Evolutionary conservation across 2,113 vertebrate species (phyloP).

Genomic region (Nothobranchius kuhntae): DNA sequence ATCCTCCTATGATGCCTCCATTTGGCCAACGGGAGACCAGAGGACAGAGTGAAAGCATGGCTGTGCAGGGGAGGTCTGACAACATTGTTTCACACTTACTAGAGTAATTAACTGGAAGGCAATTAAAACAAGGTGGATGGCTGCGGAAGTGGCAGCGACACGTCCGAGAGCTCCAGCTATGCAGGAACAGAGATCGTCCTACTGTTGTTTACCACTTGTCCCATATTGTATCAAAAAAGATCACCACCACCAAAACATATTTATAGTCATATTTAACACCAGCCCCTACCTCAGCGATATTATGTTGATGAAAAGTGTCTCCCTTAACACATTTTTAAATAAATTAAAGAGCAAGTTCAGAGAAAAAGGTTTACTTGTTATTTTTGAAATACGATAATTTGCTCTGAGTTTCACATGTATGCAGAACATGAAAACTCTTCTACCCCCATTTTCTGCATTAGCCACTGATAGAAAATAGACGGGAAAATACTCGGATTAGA

Average conservation of each 20-base stretch:
- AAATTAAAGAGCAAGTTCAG: no score
- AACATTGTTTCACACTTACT: constrained; percentile 79
- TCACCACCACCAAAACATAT: not conserved
- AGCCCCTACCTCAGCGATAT: not conserved
- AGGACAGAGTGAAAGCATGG: constrained; percentile 52
- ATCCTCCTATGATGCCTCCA: constrained; percentile 48
- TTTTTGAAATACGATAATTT: no score
- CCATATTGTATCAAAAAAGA: constrained; percentile 20
- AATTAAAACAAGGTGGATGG: constrained; percentile 79
- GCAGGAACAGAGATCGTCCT: constrained; percentile 52
- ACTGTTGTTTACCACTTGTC: constrained; percentile 44
- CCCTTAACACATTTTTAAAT: not conserved
- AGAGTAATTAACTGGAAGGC: constrained; percentile 79
- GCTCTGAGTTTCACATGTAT: no score
- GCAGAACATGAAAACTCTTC: no score
- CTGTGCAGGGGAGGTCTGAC: constrained; percentile 72
- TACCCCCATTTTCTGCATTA: no score
- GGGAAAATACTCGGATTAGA: no score
- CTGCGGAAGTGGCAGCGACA: constrained; percentile 69
- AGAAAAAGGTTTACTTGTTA: no score
- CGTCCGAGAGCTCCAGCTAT: constrained; percentile 52
- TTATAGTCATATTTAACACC: not conserved
- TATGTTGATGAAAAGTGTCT: not conserved
- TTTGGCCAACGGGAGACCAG: constrained; percentile 67
- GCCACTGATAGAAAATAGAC: no score